These are phyloP conservation scores for Tragelaphus eurycerus DNA, from an alignment of 2,797 vertebrate species.

Conservation along the genomic window DNA sequence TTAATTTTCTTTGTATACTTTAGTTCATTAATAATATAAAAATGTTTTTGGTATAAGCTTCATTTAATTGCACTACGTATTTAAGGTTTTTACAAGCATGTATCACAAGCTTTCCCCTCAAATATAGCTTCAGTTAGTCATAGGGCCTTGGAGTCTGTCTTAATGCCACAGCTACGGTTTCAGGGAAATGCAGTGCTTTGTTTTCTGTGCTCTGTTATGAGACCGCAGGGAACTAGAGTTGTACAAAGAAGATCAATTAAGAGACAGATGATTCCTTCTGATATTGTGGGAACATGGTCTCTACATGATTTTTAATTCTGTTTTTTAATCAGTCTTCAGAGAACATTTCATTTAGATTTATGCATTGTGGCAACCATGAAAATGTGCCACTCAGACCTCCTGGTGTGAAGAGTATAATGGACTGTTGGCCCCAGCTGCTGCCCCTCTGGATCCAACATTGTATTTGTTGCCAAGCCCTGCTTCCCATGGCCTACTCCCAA, in stretches of 20 bases:
- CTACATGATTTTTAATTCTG: neutral
- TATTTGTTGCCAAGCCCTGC: neutral
- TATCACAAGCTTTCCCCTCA: neutral
- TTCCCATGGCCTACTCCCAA: neutral
- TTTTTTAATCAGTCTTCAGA: conserved; percentile 18
- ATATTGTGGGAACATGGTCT: neutral
- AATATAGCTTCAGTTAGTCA: neutral
- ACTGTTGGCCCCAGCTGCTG: neutral
- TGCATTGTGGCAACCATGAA: neutral
- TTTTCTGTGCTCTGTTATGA: neutral
- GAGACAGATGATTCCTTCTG: neutral
- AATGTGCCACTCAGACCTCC: neutral
- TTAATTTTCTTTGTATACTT: neutral
- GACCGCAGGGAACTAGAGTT: neutral
- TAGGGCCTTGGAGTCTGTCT: neutral
- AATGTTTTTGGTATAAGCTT: neutral
- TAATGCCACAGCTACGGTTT: neutral
- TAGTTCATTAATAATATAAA: neutral
- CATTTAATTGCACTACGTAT: neutral
- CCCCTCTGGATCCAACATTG: neutral
- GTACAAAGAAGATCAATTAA: neutral
- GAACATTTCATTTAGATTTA: conserved; percentile 11
- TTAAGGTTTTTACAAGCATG: neutral
- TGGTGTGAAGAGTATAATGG: neutral
- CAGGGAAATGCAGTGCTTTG: neutral